These are phyloP conservation scores for Sarcoramphus papa DNA, from an alignment of 2,797 vertebrate species.

Conservation along the genomic window DNA sequence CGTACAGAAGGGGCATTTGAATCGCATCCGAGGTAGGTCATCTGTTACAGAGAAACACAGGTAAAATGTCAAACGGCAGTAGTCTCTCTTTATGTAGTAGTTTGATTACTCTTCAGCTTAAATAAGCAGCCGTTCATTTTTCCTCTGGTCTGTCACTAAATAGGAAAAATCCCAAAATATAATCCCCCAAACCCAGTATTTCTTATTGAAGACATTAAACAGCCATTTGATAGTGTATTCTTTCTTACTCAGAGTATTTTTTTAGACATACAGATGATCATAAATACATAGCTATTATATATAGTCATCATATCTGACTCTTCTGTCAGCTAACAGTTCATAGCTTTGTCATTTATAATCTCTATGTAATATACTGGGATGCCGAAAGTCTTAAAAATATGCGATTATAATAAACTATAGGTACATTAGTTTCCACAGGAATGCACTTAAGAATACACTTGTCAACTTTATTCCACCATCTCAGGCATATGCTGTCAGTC, in stretches of 20 bases:
- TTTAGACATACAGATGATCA: not conserved
- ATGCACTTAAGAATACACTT: not conserved
- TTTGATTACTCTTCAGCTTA: not conserved
- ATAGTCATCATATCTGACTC: not conserved
- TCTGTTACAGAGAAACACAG: not conserved
- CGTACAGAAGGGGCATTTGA: slow-evolving; percentile 94
- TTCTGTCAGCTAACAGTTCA: not conserved
- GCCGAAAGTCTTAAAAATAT: not conserved
- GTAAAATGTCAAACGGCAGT: not conserved
- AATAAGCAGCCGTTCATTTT: not conserved
- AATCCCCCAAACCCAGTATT: not conserved
- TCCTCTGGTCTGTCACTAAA: not conserved
- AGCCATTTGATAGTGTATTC: not conserved
- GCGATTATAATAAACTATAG: not conserved
- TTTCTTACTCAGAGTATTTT: not conserved
- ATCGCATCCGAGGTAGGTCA: slow-evolving; percentile 77
- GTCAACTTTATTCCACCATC: not conserved
- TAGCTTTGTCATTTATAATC: not conserved
- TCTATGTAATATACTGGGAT: not conserved
- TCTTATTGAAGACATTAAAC: not conserved
- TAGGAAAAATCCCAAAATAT: not conserved
- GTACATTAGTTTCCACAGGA: not conserved
- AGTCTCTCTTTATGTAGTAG: no score
- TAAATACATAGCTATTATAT: not conserved
- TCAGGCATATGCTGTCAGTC: not conserved